These are phyloP conservation scores for Drosophila eohydei DNA, from an alignment of 2,888 invertebrate species.

Conservation along the genomic window DNA sequence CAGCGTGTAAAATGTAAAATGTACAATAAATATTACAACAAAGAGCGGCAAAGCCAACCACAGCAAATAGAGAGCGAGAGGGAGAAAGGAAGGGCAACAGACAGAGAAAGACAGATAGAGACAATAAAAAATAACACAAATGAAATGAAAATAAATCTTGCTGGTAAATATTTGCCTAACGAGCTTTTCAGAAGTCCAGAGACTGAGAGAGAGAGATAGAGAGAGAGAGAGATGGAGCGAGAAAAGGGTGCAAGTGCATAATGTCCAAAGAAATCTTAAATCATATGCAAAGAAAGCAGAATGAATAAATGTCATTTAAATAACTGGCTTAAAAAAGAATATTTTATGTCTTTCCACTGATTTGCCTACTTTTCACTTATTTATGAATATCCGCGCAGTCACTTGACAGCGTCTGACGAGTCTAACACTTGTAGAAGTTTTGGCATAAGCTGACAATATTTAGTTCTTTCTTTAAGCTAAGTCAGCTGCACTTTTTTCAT, in stretches of 20 bases:
- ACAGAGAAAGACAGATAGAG: not conserved
- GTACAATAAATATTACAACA: slow-evolving; percentile 67
- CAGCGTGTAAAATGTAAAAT: slow-evolving; percentile 68
- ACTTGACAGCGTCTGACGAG: not conserved
- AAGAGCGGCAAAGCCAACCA: slow-evolving; percentile 12
- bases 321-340: slow-evolving; percentile 22
- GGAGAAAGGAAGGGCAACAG: not conserved
- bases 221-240: not conserved
- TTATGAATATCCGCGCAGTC: not conserved
- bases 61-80: not conserved
- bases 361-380: slow-evolving; percentile 6
- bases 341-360: slow-evolving; percentile 1
- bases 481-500: not conserved
- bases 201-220: not conserved
- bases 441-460: not conserved
- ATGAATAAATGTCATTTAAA: slow-evolving; percentile 30
- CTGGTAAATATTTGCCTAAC: slow-evolving; percentile 67
- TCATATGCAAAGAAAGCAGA: slow-evolving; percentile 25
- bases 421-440: not conserved
- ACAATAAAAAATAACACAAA: slow-evolving; percentile 35
- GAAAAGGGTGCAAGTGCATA: slow-evolving; percentile 31
- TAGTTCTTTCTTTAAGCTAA: not conserved
- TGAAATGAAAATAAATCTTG: slow-evolving; percentile 67
- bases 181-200: slow-evolving; percentile 52
- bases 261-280: slow-evolving; percentile 23